Base-by-base conservation (phyloP, 2,888 invertebrate genomes). In the Acronicta aceris region DNA sequence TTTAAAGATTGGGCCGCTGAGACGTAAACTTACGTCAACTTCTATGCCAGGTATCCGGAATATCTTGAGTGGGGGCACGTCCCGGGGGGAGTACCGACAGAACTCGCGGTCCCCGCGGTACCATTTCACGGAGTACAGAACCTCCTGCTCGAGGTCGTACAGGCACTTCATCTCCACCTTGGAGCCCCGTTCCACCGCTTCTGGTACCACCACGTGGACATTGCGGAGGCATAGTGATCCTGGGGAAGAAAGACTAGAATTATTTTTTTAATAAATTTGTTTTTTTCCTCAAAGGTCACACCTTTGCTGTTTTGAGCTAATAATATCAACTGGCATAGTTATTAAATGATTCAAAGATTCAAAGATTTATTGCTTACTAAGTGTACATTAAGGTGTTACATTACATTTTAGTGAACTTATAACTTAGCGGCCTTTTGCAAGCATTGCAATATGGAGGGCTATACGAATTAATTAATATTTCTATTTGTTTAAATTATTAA, bases 101-200 rank as follows among this genome's bases (percentile, higher is more conserved):
- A 96, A 96, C 87, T 96, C 96, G 5, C 95, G 85, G 65, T 95
- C 95, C 2, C 95, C 96, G 48, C 95, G 94, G 85, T 96, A 96
- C 96, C 97, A 97, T 88, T 96, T 96, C 69, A 96, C 96, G 42
- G 96, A 95, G 87, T 96, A 97, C 43, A 97, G 87, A 43, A 95
- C 95, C 74, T 96, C 96, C 17, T 95, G 95, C 78, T 96, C 96
- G 72, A 96, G 88, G 83, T 96, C 96, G 86, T 96, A 96, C 62
- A 93, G 90, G 81, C 96, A 96, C 78, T 95, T 94, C 76, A 97
- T 93, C 65, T 95, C 92, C 12, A 96, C 96, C 75, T 95, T 95
- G 49, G 96, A 95, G 9, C 96, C 96, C 41, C 96, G 94, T 66
- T 95, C 94, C 21, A 96, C 96, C 0, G 97, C 96, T 53, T 95